These are phyloP conservation scores for Cecidostiba fungosa DNA, from an alignment of 2,888 invertebrate genomes.

Conservation along the genomic window DNA sequence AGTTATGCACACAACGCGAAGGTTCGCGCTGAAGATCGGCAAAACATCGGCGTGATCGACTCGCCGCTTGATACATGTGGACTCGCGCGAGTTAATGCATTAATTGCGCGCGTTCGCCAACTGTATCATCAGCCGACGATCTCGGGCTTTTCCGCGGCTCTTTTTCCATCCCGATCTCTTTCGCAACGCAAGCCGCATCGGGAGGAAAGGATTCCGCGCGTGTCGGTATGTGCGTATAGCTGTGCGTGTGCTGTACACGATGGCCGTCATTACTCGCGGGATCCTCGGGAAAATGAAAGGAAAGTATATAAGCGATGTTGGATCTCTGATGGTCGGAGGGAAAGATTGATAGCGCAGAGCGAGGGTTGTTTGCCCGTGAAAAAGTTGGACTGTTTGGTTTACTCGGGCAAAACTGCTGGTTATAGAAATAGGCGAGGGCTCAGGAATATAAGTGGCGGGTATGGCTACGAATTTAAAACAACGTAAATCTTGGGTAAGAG, in stretches of 20 bases:
- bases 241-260: background rate
- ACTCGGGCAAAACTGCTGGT: background rate
- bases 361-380: background rate
- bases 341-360: background rate
- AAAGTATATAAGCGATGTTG: background rate
- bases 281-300: conserved; percentile 26
- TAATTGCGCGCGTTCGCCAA: conserved; percentile 30
- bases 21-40: background rate
- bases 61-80: background rate
- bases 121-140: conserved; percentile 17
- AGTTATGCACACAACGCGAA: conserved; percentile 18
- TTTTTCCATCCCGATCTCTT: background rate
- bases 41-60: background rate
- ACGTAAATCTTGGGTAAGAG: background rate
- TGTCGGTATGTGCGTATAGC: background rate
- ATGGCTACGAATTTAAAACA: background rate
- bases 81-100: conserved; percentile 9
- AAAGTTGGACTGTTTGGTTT: background rate
- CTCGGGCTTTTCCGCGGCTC: background rate
- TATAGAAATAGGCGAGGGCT: background rate
- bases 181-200: background rate
- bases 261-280: conserved; percentile 15
- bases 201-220: background rate
- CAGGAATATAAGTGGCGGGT: background rate
- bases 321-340: background rate